Evolutionary conservation across 2,113 vertebrate genomes (phyloP).

Genomic region (Hydrolagus affinis): DNA sequence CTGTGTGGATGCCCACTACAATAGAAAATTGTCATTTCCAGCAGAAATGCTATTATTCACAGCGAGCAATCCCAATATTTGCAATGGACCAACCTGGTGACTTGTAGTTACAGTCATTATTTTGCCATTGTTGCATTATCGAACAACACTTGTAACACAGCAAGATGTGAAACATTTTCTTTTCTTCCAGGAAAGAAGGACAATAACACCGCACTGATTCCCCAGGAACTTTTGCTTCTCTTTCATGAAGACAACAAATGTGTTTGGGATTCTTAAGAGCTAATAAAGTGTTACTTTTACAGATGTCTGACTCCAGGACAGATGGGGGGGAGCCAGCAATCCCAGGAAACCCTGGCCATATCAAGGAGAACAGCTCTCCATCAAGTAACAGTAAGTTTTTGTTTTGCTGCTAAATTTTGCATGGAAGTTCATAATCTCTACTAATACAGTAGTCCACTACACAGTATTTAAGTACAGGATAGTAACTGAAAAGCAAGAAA

Average conservation of each 20-base stretch:
- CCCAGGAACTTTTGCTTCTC: neutral
- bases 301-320: neutral
- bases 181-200: too few species aligned
- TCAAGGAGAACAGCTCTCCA: neutral
- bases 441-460: neutral
- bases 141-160: too few species aligned
- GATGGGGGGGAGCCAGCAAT: neutral
- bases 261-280: neutral
- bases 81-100: too few species aligned
- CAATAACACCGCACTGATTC: too few species aligned
- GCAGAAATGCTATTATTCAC: too few species aligned
- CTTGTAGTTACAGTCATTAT: too few species aligned
- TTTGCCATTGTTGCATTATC: too few species aligned
- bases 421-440: too few species aligned
- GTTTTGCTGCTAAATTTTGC: neutral
- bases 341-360: neutral
- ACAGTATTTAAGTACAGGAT: neutral
- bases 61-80: too few species aligned
- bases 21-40: too few species aligned
- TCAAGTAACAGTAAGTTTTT: neutral
- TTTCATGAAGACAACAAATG: neutral
- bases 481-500: neutral
- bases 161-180: too few species aligned
- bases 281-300: neutral
- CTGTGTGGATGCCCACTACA: too few species aligned